Evolutionary conservation across 2,888 invertebrate genomes (phyloP), one percentile per base, ranked within the genome.

Genomic region (Xanthostigma xanthostigma): DNA sequence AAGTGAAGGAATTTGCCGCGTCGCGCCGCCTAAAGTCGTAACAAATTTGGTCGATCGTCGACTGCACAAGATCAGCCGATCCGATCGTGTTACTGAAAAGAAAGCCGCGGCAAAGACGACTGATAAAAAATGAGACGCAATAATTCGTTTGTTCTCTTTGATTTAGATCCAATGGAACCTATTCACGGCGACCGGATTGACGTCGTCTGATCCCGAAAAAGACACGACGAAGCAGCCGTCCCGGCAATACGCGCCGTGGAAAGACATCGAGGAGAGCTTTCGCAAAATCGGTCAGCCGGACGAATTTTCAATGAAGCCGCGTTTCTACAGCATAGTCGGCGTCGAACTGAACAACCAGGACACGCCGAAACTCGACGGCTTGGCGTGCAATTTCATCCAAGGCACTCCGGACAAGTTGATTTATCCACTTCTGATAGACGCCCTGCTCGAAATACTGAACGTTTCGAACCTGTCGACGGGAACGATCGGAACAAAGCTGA

Each of bases 341-440:
- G 71, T 85, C 8, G 92, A 92, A 58, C 71, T 75, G 50, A 80
- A 75, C 62, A 76, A 77, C 55, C 74, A 83, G 67, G 92, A 93
- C 59, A 84, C 87, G 41, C 94, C 94, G 0, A 94, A 94, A 65
- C 73, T 95, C 49, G 95, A 96, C 68, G 89, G 89, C 3, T 65
- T 90, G 48, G 94, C 94, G 2, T 90, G 91, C 68, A 95, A 93
- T 70, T 95, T 95, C 62, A 84, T 95, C 50, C 72, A 95, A 52
- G 92, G 92, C 45, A 92, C 91, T 2, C 85, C 90, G 0, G 94
- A 95, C 62, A 89, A 89, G 67, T 70, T 94, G 46, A 85, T 90
- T 59, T 95, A 95, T 69, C 84, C 88, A 0, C 65, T 87, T 41
- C 69, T 96, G 8, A 78, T 95, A 53, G 89, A 92, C 60, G 88